Base-by-base conservation (phyloP, 1,140 invertebrate species). In the Pseudomyrmex gracilis region DNA sequence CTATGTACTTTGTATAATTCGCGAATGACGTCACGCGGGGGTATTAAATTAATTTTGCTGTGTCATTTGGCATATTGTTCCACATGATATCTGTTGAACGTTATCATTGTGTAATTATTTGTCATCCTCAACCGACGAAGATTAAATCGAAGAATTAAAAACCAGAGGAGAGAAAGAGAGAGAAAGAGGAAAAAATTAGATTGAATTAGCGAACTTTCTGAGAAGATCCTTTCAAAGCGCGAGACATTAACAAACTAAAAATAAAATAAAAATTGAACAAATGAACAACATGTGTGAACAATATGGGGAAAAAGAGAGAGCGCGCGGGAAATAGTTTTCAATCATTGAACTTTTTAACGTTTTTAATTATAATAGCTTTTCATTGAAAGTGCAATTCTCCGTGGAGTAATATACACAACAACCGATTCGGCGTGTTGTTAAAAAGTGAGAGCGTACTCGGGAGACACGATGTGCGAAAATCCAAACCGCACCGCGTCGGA, bases 41-140 rank as follows among this genome's bases (percentile, higher is more conserved):
- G 12, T 12, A 58, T 47, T 60, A 70, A 80, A 80, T 80, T 70
- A 80, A 71, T 80, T 80, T 71, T 43, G 22, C 17, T 55, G 24
- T 53, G 53, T 2, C 17, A 24, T n/a, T 58, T 34, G 43, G 1
- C 57, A 49, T 17, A 45, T 7, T 24, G 15, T 34, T 34, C 47
- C 2, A 2, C 51, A 10, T 45, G 66, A 67, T 66, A n/a, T 17
- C 1, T n/a, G 12, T 43, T 20, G 17, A 47, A 67, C 10, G n/a
- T 43, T n/a, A 34, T 51, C 8, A 53, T 13, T 10, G 15, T 24
- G 43, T 58, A 49, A 78, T 58, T 45, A 20, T 45, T 55, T 20
- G n/a, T 45, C 12, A 12, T 24, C 9, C 45, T 78, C 24, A n/a
- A 70, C 24, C 43, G 17, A 12, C 10, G 2, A 17, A 34, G 34